phyloP scores from a whole-genome alignment of 2,113 vertebrate species.

The Triplophysa tibetana region DNA sequence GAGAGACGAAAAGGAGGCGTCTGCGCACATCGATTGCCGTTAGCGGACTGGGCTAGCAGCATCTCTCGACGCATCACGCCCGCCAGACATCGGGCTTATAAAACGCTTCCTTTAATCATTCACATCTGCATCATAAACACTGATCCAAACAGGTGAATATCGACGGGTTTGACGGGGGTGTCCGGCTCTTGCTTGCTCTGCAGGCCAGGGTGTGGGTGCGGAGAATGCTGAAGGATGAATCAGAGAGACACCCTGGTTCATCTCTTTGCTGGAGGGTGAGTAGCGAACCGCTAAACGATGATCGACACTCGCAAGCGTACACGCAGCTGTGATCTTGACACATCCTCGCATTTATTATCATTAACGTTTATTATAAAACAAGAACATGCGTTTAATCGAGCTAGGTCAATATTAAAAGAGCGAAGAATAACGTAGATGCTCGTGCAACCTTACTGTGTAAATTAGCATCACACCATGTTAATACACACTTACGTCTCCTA shows the following conservation, averaged over 20 bases:
- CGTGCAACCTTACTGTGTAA: neutral
- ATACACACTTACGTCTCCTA: neutral
- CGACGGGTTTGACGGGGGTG: conserved; percentile 12
- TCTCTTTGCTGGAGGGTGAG: conserved; percentile 94
- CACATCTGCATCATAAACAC: neutral
- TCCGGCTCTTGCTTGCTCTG: conserved; percentile 44
- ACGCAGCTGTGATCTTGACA: neutral
- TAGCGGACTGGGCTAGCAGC: conserved; percentile 13
- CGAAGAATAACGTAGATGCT: neutral
- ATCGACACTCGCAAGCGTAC: neutral
- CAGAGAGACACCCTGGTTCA: conserved; percentile 93
- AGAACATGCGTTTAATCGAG: too few relatives aligned
- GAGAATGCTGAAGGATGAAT: conserved; percentile 89
- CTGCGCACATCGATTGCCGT: neutral
- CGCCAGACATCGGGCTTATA: conserved; percentile 12
- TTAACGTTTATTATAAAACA: neutral
- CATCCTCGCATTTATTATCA: neutral
- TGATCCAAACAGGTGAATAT: neutral
- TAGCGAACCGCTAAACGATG: conserved; percentile 18
- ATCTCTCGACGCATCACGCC: conserved; percentile 9
- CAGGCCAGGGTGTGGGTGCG: conserved; percentile 61
- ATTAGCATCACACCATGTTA: neutral
- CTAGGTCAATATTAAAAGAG: neutral
- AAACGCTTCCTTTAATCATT: neutral
- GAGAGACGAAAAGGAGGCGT: neutral